Evolutionary conservation across 2,888 invertebrate genomes (phyloP), one percentile per base, ranked within the genome.

Genomic region (Agrypnus murinus): DNA sequence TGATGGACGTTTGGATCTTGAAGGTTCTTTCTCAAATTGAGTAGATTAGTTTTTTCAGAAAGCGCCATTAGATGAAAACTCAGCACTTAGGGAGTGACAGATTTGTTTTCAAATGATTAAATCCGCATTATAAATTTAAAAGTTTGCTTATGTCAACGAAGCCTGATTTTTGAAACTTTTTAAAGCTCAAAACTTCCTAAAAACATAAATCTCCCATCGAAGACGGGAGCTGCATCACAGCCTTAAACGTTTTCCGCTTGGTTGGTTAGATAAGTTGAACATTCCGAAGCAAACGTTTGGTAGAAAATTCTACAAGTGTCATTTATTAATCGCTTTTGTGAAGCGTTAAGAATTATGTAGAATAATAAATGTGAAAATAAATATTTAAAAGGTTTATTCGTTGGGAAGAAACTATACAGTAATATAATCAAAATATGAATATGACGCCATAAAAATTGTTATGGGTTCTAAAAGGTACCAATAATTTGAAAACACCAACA

Each of bases 171-270:
- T 45, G 45, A 45, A 45, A 45, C 45, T 45, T 45, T 45, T 45
- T 1, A 17, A 6, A 6, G 19, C 45, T 6, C 17, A 9, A 45
- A 12, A 53, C 53, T 53, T 53, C 53, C 53, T 53, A 15, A 34
- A 53, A 53, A 53, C 53, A 34, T 53, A 53, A 53, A 53, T 32
- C 53, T 53, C 15, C 3, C 34, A 53, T 53, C 12, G 53, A 32
- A 2, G 53, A 15, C 53, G 25, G 14, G 14, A 34, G 15, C 32
- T 15, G n/a, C 15, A 5, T 34, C 50, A 19, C n/a, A 32, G n/a
- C n/a, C 50, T 31, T 50, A 50, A 50, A 19, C 32, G 31, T 50
- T 50, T 50, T 50, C 50, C 50, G n/a, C 19, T 32, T 50, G 50
- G 50, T n/a, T 32, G 50, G 31, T 10, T 31, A 50, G 50, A 50